Evolutionary conservation across 2,888 invertebrate species (phyloP).

Genomic region (Melinaea marsaeus): DNA sequence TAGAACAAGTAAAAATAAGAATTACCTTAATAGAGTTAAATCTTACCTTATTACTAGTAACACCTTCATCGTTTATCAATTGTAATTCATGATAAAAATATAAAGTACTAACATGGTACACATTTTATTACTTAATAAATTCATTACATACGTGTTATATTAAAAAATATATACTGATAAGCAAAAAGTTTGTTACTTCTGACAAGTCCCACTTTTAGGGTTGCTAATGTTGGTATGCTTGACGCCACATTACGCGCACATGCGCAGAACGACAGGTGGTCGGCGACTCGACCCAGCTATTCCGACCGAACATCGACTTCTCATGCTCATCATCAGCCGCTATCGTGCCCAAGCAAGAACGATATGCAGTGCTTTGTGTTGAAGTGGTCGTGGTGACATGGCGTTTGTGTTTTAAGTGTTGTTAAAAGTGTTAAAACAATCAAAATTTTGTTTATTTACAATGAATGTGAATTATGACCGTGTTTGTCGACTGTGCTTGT

Average conservation of each 20-base stretch:
- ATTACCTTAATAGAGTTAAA: too few species aligned
- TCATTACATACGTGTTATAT: too few species aligned
- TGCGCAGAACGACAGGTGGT: constrained; percentile 79
- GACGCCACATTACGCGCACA: constrained; percentile 74
- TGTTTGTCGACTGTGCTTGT: constrained; percentile 81
- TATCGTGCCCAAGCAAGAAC: constrained; percentile 75
- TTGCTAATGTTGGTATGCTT: constrained; percentile 59
- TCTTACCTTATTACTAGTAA: too few species aligned
- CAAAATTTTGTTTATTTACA: constrained; percentile 70
- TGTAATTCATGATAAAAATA: too few species aligned
- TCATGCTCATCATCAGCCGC: constrained; percentile 78
- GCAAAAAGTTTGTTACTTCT: constrained; percentile 47
- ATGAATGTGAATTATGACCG: constrained; percentile 76
- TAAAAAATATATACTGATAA: background rate
- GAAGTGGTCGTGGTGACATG: constrained; percentile 77
- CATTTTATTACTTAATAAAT: too few species aligned
- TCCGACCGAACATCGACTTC: constrained; percentile 76
- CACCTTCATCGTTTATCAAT: too few species aligned
- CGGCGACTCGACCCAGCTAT: constrained; percentile 75
- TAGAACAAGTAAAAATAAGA: too few species aligned
- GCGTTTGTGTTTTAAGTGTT: constrained; percentile 68
- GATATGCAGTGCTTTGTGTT: constrained; percentile 77
- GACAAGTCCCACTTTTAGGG: constrained; percentile 45
- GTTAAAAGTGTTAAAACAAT: constrained; percentile 56
- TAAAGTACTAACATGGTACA: too few species aligned